Evolutionary conservation across 2,888 invertebrate genomes (phyloP), one percentile per base, ranked within the genome.

Genomic region (Podotricha telesiphe): DNA sequence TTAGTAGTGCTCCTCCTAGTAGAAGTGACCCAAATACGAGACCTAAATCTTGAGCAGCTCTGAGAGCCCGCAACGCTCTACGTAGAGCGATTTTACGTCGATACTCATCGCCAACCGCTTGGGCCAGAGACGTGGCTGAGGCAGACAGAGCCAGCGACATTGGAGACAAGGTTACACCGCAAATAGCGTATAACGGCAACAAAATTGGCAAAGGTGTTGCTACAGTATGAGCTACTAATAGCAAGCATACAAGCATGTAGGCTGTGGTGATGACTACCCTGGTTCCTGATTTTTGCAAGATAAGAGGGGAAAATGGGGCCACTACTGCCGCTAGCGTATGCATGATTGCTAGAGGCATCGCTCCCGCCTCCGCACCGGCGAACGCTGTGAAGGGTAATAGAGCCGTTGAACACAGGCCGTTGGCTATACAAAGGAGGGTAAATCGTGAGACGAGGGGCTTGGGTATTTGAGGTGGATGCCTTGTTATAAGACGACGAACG

Each of bases 401-500:
- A 0, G 95, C 95, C 5, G 95, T 94, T 0, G 95, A 95, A 70
- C 94, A 94, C 13, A 95, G 91, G 0, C 95, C 93, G 76, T 95
- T 95, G 37, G 95, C 86, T 73, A 94, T 72, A 83, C 95, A 92
- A 74, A 95, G 83, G 68, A 95, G 83, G 48, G 94, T 82, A 81
- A 95, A 89, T 75, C 88, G 85, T 86, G 81, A 78, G 82, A 93
- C 85, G 78, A 93, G 72, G 75, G 93, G 79, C 83, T 91, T 79
- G 82, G 94, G 93, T 83, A 94, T 73, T 87, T 93, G 80, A 82
- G 90, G 79, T 0, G 93, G 91, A 42, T 86, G 91, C 47, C 90
- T 77, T 0, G 96, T 95, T 65, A 97, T 94, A 15, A 97, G 91
- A 0, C 96, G 94, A 4, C 96, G 94, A 11, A 97, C 96, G 0